Percentiles rank a stretch among this genome's conserved stretches.
phyloP scores from a whole-genome alignment of 2,888 invertebrate species.

The Brachyptera risi region DNA sequence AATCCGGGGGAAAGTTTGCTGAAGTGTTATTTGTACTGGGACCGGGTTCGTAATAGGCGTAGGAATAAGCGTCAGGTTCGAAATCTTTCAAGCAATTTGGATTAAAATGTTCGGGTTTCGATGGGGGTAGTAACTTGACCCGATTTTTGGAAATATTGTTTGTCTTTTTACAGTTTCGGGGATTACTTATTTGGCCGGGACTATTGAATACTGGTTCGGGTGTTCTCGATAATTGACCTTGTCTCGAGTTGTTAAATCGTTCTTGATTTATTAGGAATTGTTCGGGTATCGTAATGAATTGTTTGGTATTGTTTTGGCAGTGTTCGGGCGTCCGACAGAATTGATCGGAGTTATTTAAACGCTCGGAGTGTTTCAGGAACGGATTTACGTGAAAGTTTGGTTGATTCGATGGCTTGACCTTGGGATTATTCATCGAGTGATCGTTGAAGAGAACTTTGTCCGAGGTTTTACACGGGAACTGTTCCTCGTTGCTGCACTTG shows the following conservation, averaged over 20 bases:
- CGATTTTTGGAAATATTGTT: neutral
- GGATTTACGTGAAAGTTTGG: no score
- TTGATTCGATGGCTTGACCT: no score
- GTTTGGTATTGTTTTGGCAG: no score
- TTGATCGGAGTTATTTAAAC: no score
- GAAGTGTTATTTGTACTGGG: conserved; percentile 49
- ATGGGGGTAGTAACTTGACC: neutral
- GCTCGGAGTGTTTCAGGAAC: conserved; percentile 37
- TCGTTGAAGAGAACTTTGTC: conserved; percentile 48
- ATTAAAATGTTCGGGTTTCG: conserved; percentile 21
- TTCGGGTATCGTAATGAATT: conserved; percentile 38
- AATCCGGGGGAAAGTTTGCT: conserved; percentile 36
- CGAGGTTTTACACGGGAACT: conserved; percentile 61
- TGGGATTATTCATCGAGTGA: no score
- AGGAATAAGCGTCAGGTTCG: conserved; percentile 63
- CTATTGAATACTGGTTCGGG: neutral
- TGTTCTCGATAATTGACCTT: no score
- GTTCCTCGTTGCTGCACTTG: conserved; percentile 58
- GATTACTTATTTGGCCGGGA: neutral
- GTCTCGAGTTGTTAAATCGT: neutral
- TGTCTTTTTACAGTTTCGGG: no score
- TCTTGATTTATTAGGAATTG: conserved; percentile 12
- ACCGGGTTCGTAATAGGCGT: conserved; percentile 75
- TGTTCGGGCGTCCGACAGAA: no score
- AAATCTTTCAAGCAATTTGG: conserved; percentile 23